phyloP scores from a whole-genome alignment of 35 echinoderm and acorn worm genomes.

The Chiridota heheva region DNA sequence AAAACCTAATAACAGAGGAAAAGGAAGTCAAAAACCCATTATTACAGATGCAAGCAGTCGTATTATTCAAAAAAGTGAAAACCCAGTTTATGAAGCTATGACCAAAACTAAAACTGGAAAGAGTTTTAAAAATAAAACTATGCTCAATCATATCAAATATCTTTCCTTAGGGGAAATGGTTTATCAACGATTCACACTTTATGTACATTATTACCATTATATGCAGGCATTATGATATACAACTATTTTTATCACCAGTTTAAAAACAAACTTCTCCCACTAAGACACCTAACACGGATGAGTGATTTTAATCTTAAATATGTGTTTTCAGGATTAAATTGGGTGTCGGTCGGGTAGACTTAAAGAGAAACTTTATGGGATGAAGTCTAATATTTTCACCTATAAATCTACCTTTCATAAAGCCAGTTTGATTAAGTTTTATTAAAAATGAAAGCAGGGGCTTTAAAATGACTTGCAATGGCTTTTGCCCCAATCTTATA shows the following conservation, averaged over 20 bases:
- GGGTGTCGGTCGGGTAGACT: not conserved
- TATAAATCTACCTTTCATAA: constrained; percentile 34
- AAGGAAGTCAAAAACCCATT: too few relatives aligned
- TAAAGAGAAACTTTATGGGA: not conserved
- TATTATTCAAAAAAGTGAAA: too few relatives aligned
- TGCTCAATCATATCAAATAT: too few relatives aligned
- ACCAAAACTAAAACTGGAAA: too few relatives aligned
- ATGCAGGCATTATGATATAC: too few relatives aligned
- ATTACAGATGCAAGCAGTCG: too few relatives aligned
- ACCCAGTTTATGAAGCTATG: too few relatives aligned
- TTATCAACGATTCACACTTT: too few relatives aligned
- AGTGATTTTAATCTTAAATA: constrained; percentile 7
- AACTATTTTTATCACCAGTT: constrained; percentile 1
- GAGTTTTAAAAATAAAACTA: too few relatives aligned
- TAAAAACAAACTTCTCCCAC: constrained; percentile 1
- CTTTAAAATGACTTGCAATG: not conserved
- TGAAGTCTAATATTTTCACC: constrained; percentile 33
- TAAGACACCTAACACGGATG: not conserved
- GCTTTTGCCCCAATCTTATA: constrained; percentile 12
- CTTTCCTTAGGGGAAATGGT: too few relatives aligned
- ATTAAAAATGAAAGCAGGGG: not conserved
- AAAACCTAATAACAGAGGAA: too few relatives aligned
- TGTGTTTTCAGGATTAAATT: constrained; percentile 4
- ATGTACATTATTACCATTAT: too few relatives aligned
- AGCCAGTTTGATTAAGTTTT: not conserved